These are phyloP conservation scores for Acinonyx jubatus DNA, from an alignment of 2,113 vertebrate genomes.

Conservation along the genomic window DNA sequence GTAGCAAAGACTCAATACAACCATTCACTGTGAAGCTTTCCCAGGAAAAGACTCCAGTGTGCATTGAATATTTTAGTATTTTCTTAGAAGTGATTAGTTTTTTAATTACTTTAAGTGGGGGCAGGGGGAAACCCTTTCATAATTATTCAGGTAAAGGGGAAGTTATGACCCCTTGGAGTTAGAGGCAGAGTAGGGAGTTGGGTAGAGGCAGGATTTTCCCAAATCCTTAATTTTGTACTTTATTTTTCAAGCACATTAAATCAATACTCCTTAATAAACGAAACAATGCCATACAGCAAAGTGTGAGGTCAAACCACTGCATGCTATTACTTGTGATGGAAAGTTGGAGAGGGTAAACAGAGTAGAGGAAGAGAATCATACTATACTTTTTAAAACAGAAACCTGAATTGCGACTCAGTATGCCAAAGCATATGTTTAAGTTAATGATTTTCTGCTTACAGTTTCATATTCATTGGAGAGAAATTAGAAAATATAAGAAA, in stretches of 20 bases:
- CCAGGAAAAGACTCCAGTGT: constrained; percentile 71
- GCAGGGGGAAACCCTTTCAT: background rate
- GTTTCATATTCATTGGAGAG: background rate
- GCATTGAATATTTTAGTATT: constrained; percentile 75
- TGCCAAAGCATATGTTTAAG: constrained; percentile 15
- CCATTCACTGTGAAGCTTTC: constrained; percentile 62
- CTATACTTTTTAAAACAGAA: background rate
- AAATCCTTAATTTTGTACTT: constrained; percentile 28
- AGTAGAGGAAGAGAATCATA: background rate
- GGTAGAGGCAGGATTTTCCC: background rate
- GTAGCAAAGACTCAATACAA: constrained; percentile 51
- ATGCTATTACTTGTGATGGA: background rate
- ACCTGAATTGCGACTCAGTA: background rate
- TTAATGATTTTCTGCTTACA: constrained; percentile 22
- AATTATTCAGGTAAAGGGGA: constrained; percentile 24
- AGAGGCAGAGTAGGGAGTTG: background rate
- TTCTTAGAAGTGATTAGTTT: constrained; percentile 76
- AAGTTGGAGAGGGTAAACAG: background rate
- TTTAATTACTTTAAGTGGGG: constrained; percentile 70
- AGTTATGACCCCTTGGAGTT: constrained; percentile 6
- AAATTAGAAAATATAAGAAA: background rate
- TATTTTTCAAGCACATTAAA: background rate
- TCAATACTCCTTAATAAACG: constrained; percentile 33
- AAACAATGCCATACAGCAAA: background rate
- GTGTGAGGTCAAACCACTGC: background rate